Conservation (phyloP, 1,140 invertebrate species). For the Papilio helenus region DNA sequence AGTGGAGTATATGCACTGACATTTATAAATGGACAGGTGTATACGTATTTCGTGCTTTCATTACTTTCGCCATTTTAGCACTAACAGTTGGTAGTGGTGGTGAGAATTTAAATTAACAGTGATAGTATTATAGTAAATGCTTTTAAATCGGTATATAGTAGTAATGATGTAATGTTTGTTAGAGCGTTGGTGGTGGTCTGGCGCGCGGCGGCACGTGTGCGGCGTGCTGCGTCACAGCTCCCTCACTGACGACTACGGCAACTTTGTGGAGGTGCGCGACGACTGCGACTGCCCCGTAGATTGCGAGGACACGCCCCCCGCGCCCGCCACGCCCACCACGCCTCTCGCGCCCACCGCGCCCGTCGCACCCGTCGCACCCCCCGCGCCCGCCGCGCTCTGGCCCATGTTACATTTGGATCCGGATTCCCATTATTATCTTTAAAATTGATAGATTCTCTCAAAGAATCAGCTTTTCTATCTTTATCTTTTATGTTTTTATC, state of each 20-base stretch:
- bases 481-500: slow-evolving; percentile 39
- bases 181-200: slow-evolving; percentile 64
- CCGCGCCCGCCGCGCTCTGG: slow-evolving; percentile 23
- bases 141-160: no score
- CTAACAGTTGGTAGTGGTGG: no score
- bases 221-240: slow-evolving; percentile 69
- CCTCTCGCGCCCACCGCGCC: slow-evolving; percentile 25
- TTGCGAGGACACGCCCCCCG: slow-evolving; percentile 39
- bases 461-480: slow-evolving; percentile 38
- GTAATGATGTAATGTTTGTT: no score
- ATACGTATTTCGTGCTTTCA: no score
- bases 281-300: slow-evolving; percentile 71
- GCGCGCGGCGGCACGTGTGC: slow-evolving; percentile 68
- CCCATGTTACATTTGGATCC: slow-evolving; percentile 41
- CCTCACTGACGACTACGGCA: slow-evolving; percentile 81
- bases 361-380: slow-evolving; percentile 30
- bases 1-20: no score
- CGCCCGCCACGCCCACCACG: slow-evolving; percentile 25
- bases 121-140: no score
- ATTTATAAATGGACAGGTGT: no score
- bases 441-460: slow-evolving; percentile 46
- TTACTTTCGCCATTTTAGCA: no score
- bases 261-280: slow-evolving; percentile 74
- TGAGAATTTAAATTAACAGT: no score
- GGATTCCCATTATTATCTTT: slow-evolving; percentile 34